A percentile compares a stretch with the other conserved stretches of the same genome.
Evolutionary conservation across 2,888 invertebrate genomes (phyloP).

Genomic region (Syritta pipiens): DNA sequence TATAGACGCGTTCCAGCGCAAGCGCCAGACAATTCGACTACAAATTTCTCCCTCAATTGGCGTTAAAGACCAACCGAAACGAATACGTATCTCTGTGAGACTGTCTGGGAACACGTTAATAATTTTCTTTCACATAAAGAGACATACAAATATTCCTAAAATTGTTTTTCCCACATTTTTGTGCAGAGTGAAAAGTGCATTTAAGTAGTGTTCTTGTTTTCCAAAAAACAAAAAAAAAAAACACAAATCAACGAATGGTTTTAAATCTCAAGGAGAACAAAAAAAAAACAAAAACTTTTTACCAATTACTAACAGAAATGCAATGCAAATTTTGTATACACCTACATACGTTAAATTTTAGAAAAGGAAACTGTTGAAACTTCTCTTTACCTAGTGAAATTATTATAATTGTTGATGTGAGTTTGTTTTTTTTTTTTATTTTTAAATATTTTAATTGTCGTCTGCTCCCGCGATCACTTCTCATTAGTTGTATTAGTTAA

Average conservation of each 20-base stretch:
- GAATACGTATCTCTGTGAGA: slow-evolving; percentile 35
- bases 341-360: not conserved
- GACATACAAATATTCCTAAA: not conserved
- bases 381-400: slow-evolving; percentile 51
- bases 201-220: slow-evolving; percentile 41
- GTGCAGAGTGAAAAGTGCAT: slow-evolving; percentile 53
- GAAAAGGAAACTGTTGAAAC: slow-evolving; percentile 19
- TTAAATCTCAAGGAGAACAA: slow-evolving; percentile 35
- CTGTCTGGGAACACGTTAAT: slow-evolving; percentile 22
- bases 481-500: slow-evolving; percentile 63
- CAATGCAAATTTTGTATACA: slow-evolving; percentile 50
- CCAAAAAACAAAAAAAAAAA: too few species aligned
- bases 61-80: slow-evolving; percentile 4
- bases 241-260: slow-evolving; percentile 11
- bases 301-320: slow-evolving; percentile 34
- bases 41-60: slow-evolving; percentile 6
- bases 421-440: too few species aligned
- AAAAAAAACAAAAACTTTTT: slow-evolving; percentile 12
- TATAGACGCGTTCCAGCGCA: slow-evolving; percentile 19
- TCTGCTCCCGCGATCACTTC: slow-evolving; percentile 41
- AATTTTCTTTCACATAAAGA: not conserved
- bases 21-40: slow-evolving; percentile 22
- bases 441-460: slow-evolving; percentile 29
- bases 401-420: slow-evolving; percentile 33
- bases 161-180: slow-evolving; percentile 1